Base-by-base conservation (phyloP, 1,140 invertebrate species). In the Drosophila truncata region DNA sequence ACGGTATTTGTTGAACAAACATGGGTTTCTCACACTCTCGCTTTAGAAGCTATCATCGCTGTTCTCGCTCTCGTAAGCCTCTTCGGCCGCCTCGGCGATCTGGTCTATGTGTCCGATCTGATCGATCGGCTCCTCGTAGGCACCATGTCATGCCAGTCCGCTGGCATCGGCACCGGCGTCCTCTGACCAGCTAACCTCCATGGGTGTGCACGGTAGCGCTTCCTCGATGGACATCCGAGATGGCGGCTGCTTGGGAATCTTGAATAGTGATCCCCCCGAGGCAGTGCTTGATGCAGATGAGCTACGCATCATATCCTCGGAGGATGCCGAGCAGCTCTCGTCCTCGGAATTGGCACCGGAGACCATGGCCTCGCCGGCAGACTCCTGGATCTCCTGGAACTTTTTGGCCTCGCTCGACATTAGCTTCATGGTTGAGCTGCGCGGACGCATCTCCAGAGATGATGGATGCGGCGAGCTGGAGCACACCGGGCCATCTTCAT, bases 341-440 rank as follows among this genome's bases (percentile, higher is more conserved):
- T 94, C 94, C 72, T 94, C 94, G 0, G 94, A 94, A 63, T 94
- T 94, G 50, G 94, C 93, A 47, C 94, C 94, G 5, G 93, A 94
- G 14, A 94, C 93, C 94, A 95, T 94, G 27, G 95, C 94, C 83
- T 95, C 95, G 7, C 95, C 95, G n/a, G 95, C 95, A 7, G 95
- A 94, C 78, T 95, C 95, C 79, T 95, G 95, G 46, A 94, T 94
- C 59, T 94, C 93, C 63, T 94, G 94, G 35, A 90, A 93, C 54
- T 93, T 93, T 66, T 93, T 91, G 13, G 90, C 78, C 41, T 88
- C 88, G 59, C 83, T 79, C 20, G 85, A 67, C 33, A 92, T 92
- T 2, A 92, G 70, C 57, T 91, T 91, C 60, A 90, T 81, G 25
- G 82, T 84, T 6, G 91, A 91, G 42, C 70, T 75, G 41, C 91